These are phyloP conservation scores for Drosophila repletoides DNA, from an alignment of 1,140 invertebrate genomes.

Conservation along the genomic window DNA sequence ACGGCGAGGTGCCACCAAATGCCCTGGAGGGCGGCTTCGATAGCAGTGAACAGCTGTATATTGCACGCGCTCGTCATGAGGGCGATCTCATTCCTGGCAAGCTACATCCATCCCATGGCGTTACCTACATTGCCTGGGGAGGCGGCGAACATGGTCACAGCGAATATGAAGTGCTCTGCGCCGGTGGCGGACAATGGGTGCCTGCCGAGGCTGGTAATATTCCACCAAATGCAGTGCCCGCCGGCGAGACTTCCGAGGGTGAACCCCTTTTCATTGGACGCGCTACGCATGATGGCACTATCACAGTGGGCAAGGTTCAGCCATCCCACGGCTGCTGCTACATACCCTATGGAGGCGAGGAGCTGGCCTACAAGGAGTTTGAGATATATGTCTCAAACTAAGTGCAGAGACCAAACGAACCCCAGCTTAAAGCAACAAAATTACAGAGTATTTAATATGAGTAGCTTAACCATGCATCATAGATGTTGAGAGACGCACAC, in stretches of 20 bases:
- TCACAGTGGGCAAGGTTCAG: conserved; percentile 89
- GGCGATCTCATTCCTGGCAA: conserved; percentile 92
- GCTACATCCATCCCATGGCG: conserved; percentile 86
- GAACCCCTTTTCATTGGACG: conserved; percentile 89
- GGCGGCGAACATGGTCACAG: conserved; percentile 88
- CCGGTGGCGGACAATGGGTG: conserved; percentile 85
- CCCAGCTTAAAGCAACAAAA: neutral
- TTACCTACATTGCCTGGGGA: conserved; percentile 90
- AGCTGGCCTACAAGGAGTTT: conserved; percentile 88
- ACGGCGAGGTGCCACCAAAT: conserved; percentile 87
- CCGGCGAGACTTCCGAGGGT: conserved; percentile 88
- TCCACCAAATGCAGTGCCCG: conserved; percentile 88
- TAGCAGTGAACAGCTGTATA: conserved; percentile 87
- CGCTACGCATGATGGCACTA: conserved; percentile 86
- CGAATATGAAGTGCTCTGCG: conserved; percentile 89
- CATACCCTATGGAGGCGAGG: conserved; percentile 88
- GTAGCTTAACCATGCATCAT: conserved; percentile 29
- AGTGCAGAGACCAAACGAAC: neutral
- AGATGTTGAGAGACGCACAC: conserved; percentile 24
- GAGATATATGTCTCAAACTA: conserved; percentile 86
- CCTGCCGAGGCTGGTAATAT: conserved; percentile 85
- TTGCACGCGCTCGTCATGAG: conserved; percentile 88
- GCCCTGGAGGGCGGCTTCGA: conserved; percentile 89
- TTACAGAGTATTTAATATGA: conserved; percentile 21
- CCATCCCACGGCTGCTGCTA: conserved; percentile 88